phyloP scores from a whole-genome alignment of 1,140 invertebrate species.

The Aphidius gifuensis region DNA sequence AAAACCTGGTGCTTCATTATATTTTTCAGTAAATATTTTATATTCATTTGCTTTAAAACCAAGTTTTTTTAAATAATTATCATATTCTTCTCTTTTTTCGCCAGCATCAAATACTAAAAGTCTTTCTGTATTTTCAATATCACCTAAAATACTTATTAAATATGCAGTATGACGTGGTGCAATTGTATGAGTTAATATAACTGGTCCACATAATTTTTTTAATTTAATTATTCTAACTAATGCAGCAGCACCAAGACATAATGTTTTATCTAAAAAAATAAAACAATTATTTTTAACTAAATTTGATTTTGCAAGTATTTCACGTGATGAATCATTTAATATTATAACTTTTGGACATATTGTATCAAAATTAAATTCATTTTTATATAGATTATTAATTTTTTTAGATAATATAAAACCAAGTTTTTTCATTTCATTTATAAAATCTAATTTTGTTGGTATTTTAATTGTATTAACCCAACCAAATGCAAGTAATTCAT shows the following conservation, averaged over 20 bases:
- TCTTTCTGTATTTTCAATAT: constrained; percentile 60
- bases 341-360: constrained; percentile 70
- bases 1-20: constrained; percentile 30
- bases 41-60: constrained; percentile 41
- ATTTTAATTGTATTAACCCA: constrained; percentile 72
- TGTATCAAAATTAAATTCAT: constrained; percentile 55
- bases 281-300: constrained; percentile 62
- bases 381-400: constrained; percentile 30
- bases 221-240: constrained; percentile 64
- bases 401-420: constrained; percentile 31
- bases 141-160: constrained; percentile 64
- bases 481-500: constrained; percentile 64
- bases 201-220: constrained; percentile 65
- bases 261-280: constrained; percentile 67
- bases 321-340: constrained; percentile 60
- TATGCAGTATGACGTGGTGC: constrained; percentile 74
- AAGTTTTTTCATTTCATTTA: constrained; percentile 41
- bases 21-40: constrained; percentile 51
- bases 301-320: constrained; percentile 57
- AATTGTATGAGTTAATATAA: constrained; percentile 71
- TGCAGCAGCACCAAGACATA: constrained; percentile 71
- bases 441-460: constrained; percentile 34
- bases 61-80: constrained; percentile 34
- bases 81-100: constrained; percentile 46
- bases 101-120: constrained; percentile 61